These are phyloP conservation scores for Bombus superbus DNA, from an alignment of 1,140 invertebrate genomes.

Conservation along the genomic window DNA sequence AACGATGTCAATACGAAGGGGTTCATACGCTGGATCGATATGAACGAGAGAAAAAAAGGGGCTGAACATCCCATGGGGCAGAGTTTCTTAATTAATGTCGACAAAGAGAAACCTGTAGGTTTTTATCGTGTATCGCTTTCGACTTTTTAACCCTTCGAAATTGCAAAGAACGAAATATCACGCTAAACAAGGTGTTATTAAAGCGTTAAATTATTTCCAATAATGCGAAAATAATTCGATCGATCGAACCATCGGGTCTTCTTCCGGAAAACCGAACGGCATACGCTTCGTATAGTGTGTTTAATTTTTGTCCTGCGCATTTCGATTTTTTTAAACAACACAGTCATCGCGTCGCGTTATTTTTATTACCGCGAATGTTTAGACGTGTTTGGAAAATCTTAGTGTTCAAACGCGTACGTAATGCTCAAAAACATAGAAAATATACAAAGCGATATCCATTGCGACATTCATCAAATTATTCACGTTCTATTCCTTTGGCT, in stretches of 20 bases:
- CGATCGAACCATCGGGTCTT: neutral
- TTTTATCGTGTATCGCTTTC: neutral
- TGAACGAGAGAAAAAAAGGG: constrained; percentile 23
- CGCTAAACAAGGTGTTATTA: too few relatives aligned
- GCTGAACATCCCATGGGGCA: neutral
- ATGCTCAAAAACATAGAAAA: neutral
- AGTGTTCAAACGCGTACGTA: neutral
- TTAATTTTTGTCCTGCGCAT: neutral
- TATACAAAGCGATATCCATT: neutral
- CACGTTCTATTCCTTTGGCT: too few relatives aligned
- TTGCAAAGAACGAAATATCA: too few relatives aligned
- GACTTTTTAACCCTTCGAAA: neutral
- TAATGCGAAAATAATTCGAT: neutral
- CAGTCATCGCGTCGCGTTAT: too few relatives aligned
- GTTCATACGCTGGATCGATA: constrained; percentile 67
- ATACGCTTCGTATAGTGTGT: neutral
- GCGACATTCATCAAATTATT: neutral
- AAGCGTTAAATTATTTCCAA: neutral
- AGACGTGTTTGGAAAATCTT: neutral
- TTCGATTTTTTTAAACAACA: neutral
- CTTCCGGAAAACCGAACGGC: neutral
- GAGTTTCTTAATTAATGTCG: neutral
- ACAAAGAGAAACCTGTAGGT: neutral
- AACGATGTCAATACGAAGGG: constrained; percentile 42
- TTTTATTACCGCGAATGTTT: neutral